A percentile compares a stretch with the other conserved stretches of the same genome.
These are phyloP conservation scores for Heterochromis multidens DNA, from an alignment of 2,113 vertebrate genomes.

Conservation along the genomic window DNA sequence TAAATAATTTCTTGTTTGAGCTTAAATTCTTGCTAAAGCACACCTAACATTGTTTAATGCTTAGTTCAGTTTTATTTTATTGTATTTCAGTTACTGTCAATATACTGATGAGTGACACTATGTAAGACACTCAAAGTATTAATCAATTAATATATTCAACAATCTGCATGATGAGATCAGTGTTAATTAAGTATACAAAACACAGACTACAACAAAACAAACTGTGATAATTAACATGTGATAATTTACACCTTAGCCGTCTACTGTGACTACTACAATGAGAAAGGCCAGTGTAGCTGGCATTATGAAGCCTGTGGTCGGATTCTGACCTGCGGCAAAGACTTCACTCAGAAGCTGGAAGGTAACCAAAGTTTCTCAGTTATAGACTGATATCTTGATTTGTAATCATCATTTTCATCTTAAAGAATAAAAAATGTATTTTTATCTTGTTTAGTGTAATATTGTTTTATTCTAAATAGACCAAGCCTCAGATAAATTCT, in stretches of 20 bases:
- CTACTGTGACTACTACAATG: constrained; percentile 86
- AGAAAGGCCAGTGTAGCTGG: constrained; percentile 76
- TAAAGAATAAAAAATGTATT: background rate
- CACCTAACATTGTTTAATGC: background rate
- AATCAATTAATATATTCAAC: background rate
- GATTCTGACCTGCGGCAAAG: constrained; percentile 75
- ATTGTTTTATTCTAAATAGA: too few species aligned
- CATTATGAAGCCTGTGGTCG: constrained; percentile 83
- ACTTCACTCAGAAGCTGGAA: constrained; percentile 78
- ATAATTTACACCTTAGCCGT: constrained; percentile 67
- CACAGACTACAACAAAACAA: background rate
- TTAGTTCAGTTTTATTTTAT: accelerated
- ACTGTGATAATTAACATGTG: background rate
- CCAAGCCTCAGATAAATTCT: too few species aligned
- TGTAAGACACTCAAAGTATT: background rate
- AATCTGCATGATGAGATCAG: background rate
- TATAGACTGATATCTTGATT: background rate
- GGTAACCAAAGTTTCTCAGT: constrained; percentile 58
- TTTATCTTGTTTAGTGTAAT: background rate
- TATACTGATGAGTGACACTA: background rate
- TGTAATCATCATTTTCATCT: too few species aligned
- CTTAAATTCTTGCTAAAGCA: background rate
- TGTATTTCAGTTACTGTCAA: background rate
- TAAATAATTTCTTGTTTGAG: background rate
- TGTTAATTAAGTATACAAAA: background rate